Evolutionary conservation across 2,797 vertebrate species (phyloP).

Genomic region (Darevskia nairensis): DNA sequence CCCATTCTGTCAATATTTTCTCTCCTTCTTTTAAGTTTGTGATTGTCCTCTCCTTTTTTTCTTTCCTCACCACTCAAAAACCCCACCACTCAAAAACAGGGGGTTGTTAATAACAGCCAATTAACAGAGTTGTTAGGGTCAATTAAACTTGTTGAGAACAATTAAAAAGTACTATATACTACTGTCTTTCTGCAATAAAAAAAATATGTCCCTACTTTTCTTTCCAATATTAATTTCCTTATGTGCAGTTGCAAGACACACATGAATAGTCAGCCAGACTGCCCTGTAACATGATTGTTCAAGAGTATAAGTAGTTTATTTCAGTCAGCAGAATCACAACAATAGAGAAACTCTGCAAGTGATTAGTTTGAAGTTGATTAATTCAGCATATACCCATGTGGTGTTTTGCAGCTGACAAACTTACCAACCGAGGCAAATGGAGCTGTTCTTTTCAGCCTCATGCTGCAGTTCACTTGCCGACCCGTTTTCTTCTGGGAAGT

Average conservation of each 20-base stretch:
- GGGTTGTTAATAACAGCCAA: background rate
- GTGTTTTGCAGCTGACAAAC: conserved; percentile 3
- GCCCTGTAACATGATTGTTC: background rate
- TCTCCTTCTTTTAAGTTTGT: too few species aligned
- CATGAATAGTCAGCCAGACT: background rate
- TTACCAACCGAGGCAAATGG: conserved; percentile 81
- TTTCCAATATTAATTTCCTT: background rate
- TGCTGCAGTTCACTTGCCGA: conserved; percentile 82
- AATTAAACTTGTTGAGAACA: background rate
- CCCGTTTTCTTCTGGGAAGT: conserved; percentile 81
- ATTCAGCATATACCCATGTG: background rate
- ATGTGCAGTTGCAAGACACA: background rate
- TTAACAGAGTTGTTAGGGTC: background rate
- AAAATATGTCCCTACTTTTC: background rate
- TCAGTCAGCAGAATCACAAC: conserved; percentile 18
- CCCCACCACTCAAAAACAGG: background rate
- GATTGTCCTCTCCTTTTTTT: too few species aligned
- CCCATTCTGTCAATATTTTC: too few species aligned
- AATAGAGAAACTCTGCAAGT: conserved; percentile 15
- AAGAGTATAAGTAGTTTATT: background rate
- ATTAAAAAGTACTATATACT: background rate
- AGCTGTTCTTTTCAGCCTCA: conserved; percentile 83
- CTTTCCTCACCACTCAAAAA: too few species aligned
- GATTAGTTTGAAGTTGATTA: background rate
- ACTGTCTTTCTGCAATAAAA: background rate